Percentiles rank a stretch among this genome's conserved stretches.
These are phyloP conservation scores for Eubucco bourcierii DNA, from an alignment of 2,113 vertebrate species.

Conservation along the genomic window DNA sequence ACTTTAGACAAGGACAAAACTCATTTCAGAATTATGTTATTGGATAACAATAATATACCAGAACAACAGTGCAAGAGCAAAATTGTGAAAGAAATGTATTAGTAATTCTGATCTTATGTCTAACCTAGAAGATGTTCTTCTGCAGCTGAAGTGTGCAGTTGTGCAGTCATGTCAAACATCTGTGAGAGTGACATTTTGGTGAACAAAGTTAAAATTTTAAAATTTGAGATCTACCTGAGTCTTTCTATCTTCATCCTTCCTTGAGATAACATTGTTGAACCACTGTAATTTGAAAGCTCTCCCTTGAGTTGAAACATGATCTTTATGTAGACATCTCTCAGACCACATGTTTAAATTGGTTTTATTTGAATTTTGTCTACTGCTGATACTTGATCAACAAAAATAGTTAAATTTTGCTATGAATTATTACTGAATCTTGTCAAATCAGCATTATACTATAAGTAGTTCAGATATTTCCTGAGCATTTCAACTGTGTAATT, in stretches of 20 bases:
- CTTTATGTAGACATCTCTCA: neutral
- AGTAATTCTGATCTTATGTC: neutral
- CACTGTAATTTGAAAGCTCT: neutral
- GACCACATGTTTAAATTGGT: rapidly evolving
- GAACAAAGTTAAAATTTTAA: neutral
- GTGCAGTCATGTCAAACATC: neutral
- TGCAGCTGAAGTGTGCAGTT: neutral
- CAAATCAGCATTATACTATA: neutral
- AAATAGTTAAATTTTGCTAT: neutral
- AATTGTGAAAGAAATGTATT: neutral
- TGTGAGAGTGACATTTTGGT: neutral
- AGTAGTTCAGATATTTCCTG: neutral
- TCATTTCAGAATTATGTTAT: neutral
- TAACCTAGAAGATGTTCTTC: neutral
- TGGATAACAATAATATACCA: neutral
- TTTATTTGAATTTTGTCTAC: neutral
- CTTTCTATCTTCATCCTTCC: neutral
- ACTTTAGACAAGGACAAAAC: no score
- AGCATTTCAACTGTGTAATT: neutral
- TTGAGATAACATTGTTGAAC: neutral
- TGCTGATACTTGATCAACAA: neutral
- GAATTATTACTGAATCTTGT: neutral
- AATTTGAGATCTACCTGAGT: neutral
- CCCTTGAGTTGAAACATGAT: neutral
- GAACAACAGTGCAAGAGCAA: neutral